Base-by-base conservation (phyloP, 2,888 invertebrate species). In the Dynastes tityus region DNA sequence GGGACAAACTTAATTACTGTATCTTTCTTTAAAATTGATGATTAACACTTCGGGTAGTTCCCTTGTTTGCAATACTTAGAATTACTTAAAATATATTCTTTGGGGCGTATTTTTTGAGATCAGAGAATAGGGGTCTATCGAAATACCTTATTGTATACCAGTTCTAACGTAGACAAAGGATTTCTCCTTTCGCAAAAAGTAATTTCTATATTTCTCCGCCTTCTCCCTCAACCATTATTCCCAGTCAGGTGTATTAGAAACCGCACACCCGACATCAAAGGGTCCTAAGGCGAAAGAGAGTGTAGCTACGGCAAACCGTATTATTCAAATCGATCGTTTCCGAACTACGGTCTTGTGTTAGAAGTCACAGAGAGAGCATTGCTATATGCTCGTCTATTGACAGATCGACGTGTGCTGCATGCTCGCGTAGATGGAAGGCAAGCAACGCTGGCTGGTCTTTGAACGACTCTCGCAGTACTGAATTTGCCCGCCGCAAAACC, bases 311-410 rank as follows among this genome's bases (percentile, higher is more conserved):
- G 68, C 55, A 71, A 71, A 71, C 55, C 71, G 71, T 71, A 71
- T 71, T 71, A 71, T 71, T 58, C 71, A 71, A 71, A 71, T 71
- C 55, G 71, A 71, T 71, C 71, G 55, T 71, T 58, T 58, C 37
- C n/a, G 40, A 55, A 58, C 40, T 40, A 45, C 22, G 55, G 55
- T 40, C 37, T 37, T 37, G 71, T 37, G 37, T 5, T 22, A 58
- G 53, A 68, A 51, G 29, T 68, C 11, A 2, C 8, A n/a, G 63
- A 1, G 63, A 32, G 22, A 22, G 65, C 65, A 16, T 65, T 16
- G 40, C 65, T 67, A 16, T 40, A 67, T 45, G 16, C 45, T 16
- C 16, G 40, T 8, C 22, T 67, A 67, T 67, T 67, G 65, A 67
- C 65, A 67, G 49, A 67, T 67, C 65, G 65, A 45, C 65, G 16